These are phyloP conservation scores for Nylanderia fulva DNA, from an alignment of 1,140 invertebrate species.

Conservation along the genomic window DNA sequence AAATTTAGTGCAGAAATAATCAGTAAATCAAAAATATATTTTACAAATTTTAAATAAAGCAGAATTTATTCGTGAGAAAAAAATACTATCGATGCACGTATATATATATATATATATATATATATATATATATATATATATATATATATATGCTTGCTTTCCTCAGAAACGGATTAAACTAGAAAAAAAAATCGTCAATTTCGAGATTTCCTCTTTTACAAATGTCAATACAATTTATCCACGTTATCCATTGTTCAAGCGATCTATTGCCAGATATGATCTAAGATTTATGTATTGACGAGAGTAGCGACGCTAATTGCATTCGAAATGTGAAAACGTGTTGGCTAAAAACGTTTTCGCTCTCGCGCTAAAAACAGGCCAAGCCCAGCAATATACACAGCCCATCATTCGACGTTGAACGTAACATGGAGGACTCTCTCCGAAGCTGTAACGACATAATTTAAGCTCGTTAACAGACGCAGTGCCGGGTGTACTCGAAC, in stretches of 20 bases:
- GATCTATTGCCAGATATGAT: not conserved
- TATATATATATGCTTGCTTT: not conserved
- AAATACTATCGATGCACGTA: not conserved
- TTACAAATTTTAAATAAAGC: not conserved
- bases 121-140: too few species aligned
- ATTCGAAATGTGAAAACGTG: not conserved
- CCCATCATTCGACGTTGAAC: constrained; percentile 16
- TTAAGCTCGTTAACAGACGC: constrained; percentile 66
- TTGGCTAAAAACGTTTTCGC: not conserved
- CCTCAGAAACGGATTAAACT: not conserved
- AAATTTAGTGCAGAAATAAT: not conserved
- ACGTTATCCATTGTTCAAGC: not conserved
- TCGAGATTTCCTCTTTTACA: not conserved
- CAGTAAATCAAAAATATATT: not conserved
- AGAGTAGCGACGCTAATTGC: not conserved
- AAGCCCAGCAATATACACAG: not conserved
- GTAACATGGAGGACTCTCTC: constrained; percentile 29
- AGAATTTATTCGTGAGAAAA: not conserved
- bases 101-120: too few species aligned
- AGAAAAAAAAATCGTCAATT: not conserved
- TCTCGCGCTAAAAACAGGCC: not conserved
- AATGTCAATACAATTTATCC: not conserved
- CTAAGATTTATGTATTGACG: not conserved
- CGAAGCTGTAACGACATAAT: constrained; percentile 59
- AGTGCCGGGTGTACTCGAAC: constrained; percentile 58